Evolutionary conservation across 1,140 invertebrate species (phyloP), one percentile per base, ranked within the genome.

Genomic region (Drosophila dunni): DNA sequence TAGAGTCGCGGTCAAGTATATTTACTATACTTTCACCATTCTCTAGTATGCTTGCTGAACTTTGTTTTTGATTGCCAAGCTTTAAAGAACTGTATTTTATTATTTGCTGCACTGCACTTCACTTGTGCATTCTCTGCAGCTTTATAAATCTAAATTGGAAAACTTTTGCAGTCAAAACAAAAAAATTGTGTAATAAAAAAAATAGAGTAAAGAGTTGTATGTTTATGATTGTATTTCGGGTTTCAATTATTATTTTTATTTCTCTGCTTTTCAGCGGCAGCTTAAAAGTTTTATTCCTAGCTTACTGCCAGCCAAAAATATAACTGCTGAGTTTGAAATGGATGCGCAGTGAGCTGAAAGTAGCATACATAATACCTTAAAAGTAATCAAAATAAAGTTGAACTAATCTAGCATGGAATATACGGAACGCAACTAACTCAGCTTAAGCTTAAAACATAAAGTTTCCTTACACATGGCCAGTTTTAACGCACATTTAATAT

Each of bases 121-220:
- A 45, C 62, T 46, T 44, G 45, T 71, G 65, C 73, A 61, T 46
- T 44, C 40, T 71, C 60, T 67, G 65, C 44, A 60, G 42, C 45
- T 48, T 67, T 81, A 63, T 80, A 68, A 78, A 74, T 78, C 79
- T 74, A 81, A 78, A 81, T 81, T 81, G 64, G 69, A 81, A 81
- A 81, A 81, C 60, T 81, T 81, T 74, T 63, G 33, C n/a, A 24
- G 15, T 6, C 20, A 54, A 74, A 57, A 33, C 40, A 36, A 36
- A 64, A 36, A 64, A 42, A 42, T 42, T 5, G 13, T 13, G 48
- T 7, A 2, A 10, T 11, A 45, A 62, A 48, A 38, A 38, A 3
- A 4, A 34, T 8, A 13, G 29, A 51, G 24, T 29, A 29, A 29
- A 9, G 38, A 64, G 40, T 68, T 46, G 34, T 46, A 33, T 42